These are phyloP conservation scores for Drosophila aldrichi DNA, from an alignment of 2,888 invertebrate species.

Conservation along the genomic window DNA sequence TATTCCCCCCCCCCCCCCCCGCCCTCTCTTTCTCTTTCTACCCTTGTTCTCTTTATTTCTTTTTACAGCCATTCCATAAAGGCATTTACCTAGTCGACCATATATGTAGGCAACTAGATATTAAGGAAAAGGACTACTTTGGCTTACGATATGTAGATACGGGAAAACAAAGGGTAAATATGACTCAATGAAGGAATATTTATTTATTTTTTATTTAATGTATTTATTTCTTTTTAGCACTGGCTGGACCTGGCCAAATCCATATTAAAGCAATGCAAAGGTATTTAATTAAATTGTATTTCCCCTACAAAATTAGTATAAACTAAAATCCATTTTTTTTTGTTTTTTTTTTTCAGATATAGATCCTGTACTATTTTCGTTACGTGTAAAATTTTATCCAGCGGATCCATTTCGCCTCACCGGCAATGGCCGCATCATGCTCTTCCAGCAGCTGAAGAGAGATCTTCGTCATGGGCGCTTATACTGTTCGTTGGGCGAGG, in stretches of 20 bases:
- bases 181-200: background rate
- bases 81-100: constrained; percentile 95
- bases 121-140: constrained; percentile 97
- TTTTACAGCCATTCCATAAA: constrained; percentile 90
- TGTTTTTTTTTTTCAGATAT: constrained; percentile 89
- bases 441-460: constrained; percentile 97
- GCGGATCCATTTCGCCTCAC: constrained; percentile 96
- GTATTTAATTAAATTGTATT: constrained; percentile 85
- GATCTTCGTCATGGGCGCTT: constrained; percentile 97
- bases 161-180: constrained; percentile 93
- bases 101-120: constrained; percentile 95
- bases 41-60: background rate
- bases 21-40: background rate
- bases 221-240: constrained; percentile 89
- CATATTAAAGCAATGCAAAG: constrained; percentile 96
- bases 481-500: constrained; percentile 95
- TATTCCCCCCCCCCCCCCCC: too few relatives aligned
- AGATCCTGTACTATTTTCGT: constrained; percentile 96
- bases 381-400: constrained; percentile 99
- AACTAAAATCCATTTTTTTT: too few relatives aligned
- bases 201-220: background rate
- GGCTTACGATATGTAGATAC: constrained; percentile 96
- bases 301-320: too few relatives aligned
- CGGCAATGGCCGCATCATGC: constrained; percentile 97
- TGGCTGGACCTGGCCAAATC: constrained; percentile 97